phyloP scores from a whole-genome alignment of 1,140 invertebrate genomes.

The Aphelinus atriplicis region DNA sequence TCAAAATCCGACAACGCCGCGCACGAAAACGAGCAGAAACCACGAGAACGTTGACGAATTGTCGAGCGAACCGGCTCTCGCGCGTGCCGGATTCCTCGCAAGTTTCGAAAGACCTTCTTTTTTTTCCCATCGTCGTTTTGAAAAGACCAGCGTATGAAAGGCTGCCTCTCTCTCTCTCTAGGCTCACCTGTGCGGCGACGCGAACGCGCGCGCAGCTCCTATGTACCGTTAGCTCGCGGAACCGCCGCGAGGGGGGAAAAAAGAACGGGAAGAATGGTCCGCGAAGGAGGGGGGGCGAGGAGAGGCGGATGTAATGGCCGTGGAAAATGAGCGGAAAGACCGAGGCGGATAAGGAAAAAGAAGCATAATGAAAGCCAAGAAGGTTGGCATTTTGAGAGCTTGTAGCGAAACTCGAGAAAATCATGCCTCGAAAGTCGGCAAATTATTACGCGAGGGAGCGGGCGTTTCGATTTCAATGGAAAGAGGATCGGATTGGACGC shows the following conservation, averaged over 20 bases:
- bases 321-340: background rate
- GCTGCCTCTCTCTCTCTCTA: background rate
- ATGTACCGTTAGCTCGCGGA: constrained; percentile 46
- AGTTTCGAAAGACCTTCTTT: constrained; percentile 8
- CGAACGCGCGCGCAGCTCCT: background rate
- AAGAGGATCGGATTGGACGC: no score
- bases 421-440: background rate
- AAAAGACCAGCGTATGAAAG: constrained; percentile 10
- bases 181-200: background rate
- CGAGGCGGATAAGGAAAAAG: background rate
- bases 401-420: background rate
- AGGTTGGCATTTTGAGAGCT: background rate
- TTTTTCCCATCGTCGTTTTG: constrained; percentile 15
- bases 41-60: no score
- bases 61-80: no score
- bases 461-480: background rate
- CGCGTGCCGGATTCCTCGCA: no score
- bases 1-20: no score
- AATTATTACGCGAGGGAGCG: background rate
- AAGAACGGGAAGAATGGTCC: background rate
- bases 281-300: constrained; percentile 10
- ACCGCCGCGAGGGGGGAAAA: constrained; percentile 28
- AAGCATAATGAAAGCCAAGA: constrained; percentile 3
- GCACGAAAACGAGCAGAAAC: no score
- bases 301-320: background rate